These are phyloP conservation scores for Oryzias javanicus DNA, from an alignment of 2,113 vertebrate genomes.

Conservation along the genomic window DNA sequence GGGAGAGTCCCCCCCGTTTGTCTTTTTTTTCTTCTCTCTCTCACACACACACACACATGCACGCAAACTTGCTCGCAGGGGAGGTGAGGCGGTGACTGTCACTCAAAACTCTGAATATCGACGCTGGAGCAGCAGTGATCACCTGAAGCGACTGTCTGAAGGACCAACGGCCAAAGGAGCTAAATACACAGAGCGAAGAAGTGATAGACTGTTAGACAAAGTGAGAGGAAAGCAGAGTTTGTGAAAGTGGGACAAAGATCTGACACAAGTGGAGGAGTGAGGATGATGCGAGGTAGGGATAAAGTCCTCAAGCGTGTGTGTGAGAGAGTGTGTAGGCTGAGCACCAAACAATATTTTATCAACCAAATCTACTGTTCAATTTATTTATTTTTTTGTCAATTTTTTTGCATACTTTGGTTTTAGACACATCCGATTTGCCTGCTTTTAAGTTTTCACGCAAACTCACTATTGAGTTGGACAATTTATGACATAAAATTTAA, in stretches of 20 bases:
- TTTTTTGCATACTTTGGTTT: no score
- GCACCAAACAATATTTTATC: conserved; percentile 26
- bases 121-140: conserved; percentile 46
- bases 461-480: no score
- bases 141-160: conserved; percentile 19
- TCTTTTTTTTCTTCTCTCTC: conserved; percentile 22
- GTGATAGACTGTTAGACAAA: conserved; percentile 19
- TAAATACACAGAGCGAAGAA: conserved; percentile 20
- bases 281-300: conserved; percentile 80
- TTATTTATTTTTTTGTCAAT: no score
- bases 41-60: conserved; percentile 21
- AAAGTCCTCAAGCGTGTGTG: conserved; percentile 38
- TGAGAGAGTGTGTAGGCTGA: conserved; percentile 21
- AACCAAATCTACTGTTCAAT: conserved; percentile 6
- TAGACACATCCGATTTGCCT: no score
- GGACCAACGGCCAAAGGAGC: conserved; percentile 30
- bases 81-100: conserved; percentile 55
- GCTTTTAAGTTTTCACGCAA: no score
- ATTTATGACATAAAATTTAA: no score
- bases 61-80: conserved; percentile 36
- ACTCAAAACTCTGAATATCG: conserved; percentile 52
- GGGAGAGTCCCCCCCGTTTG: conserved; percentile 56
- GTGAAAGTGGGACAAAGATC: conserved; percentile 70
- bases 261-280: conserved; percentile 67
- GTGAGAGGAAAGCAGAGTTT: conserved; percentile 48